phyloP scores from a whole-genome alignment of 2,113 vertebrate genomes.

The Neodontobutis hainanensis region DNA sequence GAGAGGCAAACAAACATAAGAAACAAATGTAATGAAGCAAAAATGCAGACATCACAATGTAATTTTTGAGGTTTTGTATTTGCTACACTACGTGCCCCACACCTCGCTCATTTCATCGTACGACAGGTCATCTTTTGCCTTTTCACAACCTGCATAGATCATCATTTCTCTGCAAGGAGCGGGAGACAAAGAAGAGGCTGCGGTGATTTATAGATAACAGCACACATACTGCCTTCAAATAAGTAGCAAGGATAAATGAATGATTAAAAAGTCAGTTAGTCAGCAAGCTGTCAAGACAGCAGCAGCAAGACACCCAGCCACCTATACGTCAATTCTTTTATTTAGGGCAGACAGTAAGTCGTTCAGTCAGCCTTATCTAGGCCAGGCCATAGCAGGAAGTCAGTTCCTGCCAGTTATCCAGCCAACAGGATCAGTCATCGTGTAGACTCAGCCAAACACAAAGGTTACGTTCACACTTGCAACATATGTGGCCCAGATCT shows the following conservation, averaged over 20 bases:
- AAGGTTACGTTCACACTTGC: conserved; percentile 13
- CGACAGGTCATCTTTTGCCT: conserved; percentile 87
- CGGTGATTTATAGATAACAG: conserved; percentile 71
- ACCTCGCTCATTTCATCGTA: conserved; percentile 92
- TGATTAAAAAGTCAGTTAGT: conserved; percentile 76
- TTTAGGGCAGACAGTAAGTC: conserved; percentile 68
- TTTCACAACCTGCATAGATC: conserved; percentile 89
- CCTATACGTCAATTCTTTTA: conserved; percentile 68
- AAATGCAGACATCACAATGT: background rate
- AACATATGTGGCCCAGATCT: background rate
- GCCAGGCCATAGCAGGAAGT: conserved; percentile 62
- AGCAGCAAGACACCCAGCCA: conserved; percentile 32
- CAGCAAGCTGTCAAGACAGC: conserved; percentile 56
- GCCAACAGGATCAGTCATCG: conserved; percentile 41
- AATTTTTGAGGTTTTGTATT: conserved; percentile 4
- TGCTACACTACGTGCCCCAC: conserved; percentile 12
- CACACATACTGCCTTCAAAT: conserved; percentile 55
- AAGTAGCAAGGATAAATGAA: conserved; percentile 69
- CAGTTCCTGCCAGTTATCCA: conserved; percentile 47
- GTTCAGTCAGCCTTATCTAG: conserved; percentile 67
- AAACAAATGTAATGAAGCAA: conserved; percentile 12
- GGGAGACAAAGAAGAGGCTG: conserved; percentile 57
- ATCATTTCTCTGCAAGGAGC: conserved; percentile 85
- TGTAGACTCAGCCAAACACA: conserved; percentile 45
- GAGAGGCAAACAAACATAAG: conserved; percentile 50